Base-by-base conservation (phyloP, 2,888 invertebrate species). In the Drosophila affinis region DNA sequence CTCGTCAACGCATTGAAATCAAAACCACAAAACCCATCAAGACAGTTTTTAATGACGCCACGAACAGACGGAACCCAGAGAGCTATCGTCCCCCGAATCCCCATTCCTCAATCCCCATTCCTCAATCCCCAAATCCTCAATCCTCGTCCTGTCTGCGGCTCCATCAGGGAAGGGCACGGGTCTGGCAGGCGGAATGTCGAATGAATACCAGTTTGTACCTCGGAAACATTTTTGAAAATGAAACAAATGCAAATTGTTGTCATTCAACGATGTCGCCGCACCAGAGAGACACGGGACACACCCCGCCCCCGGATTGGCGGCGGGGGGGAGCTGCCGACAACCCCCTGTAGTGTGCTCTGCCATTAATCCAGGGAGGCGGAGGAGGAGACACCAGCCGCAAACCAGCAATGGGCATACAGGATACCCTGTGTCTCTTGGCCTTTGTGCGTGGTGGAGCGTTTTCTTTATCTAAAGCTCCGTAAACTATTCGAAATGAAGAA, bases 241-340 rank as follows among this genome's bases (percentile, higher is more conserved):
- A 76, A 87, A 87, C 87, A 83, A 87, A 83, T 87, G 85, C 85
- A 85, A 84, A 83, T 87, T 76, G 83, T 84, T 87, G 87, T 79
- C 85, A 87, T 77, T 87, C 59, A 77, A 56, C 65, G 61, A 67
- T 63, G 57, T 62, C 45, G 52, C 18, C 21, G 27, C 49, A 44
- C 14, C 14, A 44, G 51, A 24, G 49, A n/a, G 51, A 44, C 18
- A 18, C 14, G 53, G 27, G 6, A 6, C 1, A 7, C 47, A n/a
- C 21, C 51, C n/a, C 1, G 2, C n/a, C 44, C 14, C 18, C 27
- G 6, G 7, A 27, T 7, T 27, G 27, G 27, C 1, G 6, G 27
- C 6, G 27, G 6, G 6, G 4, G 24, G 24, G 24, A 2, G 24
- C 2, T 9, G 18, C 44, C 21, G 17, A 29, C 7, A 12, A 39